A percentile compares a stretch with the other conserved stretches of the same genome.
Conservation (phyloP, 1,140 invertebrate genomes). For the Littorina saxatilis region DNA sequence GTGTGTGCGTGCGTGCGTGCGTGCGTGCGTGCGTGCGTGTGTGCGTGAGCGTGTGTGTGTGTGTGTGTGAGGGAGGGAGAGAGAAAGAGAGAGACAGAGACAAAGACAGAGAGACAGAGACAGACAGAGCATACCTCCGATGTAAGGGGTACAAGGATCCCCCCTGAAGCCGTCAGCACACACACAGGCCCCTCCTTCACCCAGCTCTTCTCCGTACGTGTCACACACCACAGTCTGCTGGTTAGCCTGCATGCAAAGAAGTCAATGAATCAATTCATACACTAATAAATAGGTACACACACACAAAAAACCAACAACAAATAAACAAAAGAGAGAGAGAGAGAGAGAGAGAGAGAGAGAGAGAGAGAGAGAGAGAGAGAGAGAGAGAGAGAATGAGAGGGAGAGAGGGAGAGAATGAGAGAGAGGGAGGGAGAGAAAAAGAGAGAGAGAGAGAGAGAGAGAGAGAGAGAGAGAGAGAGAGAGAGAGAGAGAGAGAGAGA, state of each 20-base stretch:
- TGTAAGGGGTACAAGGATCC: constrained; percentile 11
- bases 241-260: too few species aligned
- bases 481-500: too few species aligned
- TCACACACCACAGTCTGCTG: not conserved
- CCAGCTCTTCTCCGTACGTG: not conserved
- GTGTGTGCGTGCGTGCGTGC: not conserved
- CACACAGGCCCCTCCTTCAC: constrained; percentile 4
- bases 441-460: too few species aligned
- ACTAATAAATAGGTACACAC: too few species aligned
- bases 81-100: not conserved
- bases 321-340: not conserved
- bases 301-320: not conserved
- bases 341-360: not conserved
- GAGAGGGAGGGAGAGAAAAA: too few species aligned
- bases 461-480: too few species aligned
- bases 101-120: not conserved
- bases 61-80: not conserved
- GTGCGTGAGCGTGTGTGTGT: too few species aligned
- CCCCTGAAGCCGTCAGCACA: constrained; percentile 24
- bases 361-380: not conserved
- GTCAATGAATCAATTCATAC: too few species aligned
- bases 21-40: not conserved
- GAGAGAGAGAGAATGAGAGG: not conserved
- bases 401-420: too few species aligned
- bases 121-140: not conserved